Evolutionary conservation across 1,140 invertebrate species (phyloP).

Genomic region (Cyclargus thomasi): DNA sequence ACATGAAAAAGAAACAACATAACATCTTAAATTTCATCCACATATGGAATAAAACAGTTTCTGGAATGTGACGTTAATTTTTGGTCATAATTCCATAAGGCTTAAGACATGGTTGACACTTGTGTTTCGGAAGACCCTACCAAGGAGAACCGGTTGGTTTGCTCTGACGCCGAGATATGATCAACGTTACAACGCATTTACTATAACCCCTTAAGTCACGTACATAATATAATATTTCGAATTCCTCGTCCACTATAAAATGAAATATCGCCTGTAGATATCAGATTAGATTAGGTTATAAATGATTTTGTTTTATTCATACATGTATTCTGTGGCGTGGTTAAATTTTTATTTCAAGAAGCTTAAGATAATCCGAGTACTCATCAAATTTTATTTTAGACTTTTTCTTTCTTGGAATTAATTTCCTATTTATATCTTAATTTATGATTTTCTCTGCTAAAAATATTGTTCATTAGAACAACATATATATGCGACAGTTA

Average conservation of each 20-base stretch:
- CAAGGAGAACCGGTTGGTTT: constrained; percentile 18
- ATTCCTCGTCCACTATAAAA: constrained; percentile 18
- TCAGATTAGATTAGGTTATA: constrained; percentile 19
- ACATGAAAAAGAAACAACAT: no score
- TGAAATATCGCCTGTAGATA: constrained; percentile 17
- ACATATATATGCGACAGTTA: no score
- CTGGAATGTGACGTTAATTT: background rate
- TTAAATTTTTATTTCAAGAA: background rate
- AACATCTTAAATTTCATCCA: no score
- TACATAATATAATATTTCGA: constrained; percentile 19
- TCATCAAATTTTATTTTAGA: background rate
- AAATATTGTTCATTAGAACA: no score
- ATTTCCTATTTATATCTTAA: no score
- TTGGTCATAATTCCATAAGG: background rate
- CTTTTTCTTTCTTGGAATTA: background rate
- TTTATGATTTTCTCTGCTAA: no score
- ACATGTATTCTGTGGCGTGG: constrained; percentile 5
- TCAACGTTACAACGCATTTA: constrained; percentile 20
- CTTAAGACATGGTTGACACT: background rate
- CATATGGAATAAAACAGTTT: background rate
- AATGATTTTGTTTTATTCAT: constrained; percentile 16
- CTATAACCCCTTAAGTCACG: constrained; percentile 18
- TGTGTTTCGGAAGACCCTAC: constrained; percentile 6
- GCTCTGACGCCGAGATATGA: constrained; percentile 12
- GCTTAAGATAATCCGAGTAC: background rate